These are phyloP conservation scores for Equus przewalskii DNA, from an alignment of 2,113 vertebrate genomes.

Conservation along the genomic window DNA sequence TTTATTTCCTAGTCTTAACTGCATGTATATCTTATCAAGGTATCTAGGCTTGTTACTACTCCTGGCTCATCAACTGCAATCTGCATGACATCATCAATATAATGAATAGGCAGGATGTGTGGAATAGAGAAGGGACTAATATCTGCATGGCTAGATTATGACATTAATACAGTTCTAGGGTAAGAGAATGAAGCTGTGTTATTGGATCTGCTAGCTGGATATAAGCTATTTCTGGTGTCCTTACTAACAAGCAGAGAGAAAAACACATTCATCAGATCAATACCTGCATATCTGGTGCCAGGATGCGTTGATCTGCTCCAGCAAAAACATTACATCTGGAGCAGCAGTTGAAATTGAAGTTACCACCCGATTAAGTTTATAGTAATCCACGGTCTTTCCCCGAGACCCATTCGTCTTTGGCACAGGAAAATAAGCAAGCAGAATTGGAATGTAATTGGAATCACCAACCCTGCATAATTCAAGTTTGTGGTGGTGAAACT, in stretches of 20 bases:
- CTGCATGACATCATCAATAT: neutral
- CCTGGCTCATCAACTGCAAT: neutral
- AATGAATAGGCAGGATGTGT: neutral
- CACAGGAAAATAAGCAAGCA: neutral
- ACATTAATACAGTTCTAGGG: neutral
- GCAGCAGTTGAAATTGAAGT: slow-evolving; percentile 27
- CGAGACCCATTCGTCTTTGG: slow-evolving; percentile 13
- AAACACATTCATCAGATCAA: neutral
- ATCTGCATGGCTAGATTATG: neutral
- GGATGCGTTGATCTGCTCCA: slow-evolving; percentile 27
- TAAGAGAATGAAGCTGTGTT: neutral
- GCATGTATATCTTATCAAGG: neutral
- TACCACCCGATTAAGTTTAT: neutral
- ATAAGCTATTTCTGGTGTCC: neutral
- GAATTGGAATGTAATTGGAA: neutral
- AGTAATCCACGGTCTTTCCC: neutral
- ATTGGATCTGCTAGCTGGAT: neutral
- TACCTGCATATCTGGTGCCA: neutral
- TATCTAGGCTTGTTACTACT: neutral
- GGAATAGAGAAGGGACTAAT: neutral
- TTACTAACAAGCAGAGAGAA: neutral
- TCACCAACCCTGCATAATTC: neutral
- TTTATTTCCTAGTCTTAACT: neutral
- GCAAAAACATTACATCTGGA: slow-evolving; percentile 29
- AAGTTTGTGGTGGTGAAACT: neutral